These are phyloP conservation scores for Hyles vespertilio DNA, from an alignment of 1,140 invertebrate species.

Conservation along the genomic window DNA sequence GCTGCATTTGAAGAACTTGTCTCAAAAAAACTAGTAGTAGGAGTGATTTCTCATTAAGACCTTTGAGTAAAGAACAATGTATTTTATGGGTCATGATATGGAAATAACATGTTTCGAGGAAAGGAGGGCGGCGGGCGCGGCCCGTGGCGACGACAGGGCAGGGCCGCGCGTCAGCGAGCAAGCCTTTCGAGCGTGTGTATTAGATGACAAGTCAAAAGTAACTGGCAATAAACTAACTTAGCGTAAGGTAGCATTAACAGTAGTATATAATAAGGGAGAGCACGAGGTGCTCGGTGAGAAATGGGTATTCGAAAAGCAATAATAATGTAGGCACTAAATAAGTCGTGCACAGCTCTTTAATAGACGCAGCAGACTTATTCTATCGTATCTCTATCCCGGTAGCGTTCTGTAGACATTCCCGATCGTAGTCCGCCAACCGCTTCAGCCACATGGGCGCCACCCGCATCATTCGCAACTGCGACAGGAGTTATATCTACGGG, in stretches of 20 bases:
- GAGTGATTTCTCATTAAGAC: neutral
- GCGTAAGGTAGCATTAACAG: slow-evolving; percentile 51
- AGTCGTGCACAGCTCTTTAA: slow-evolving; percentile 66
- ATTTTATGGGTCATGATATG: no score
- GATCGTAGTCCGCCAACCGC: neutral
- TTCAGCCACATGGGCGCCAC: no score
- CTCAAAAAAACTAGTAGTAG: neutral
- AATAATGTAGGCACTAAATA: slow-evolving; percentile 66
- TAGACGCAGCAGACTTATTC: slow-evolving; percentile 55
- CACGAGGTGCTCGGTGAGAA: slow-evolving; percentile 67
- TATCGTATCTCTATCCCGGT: slow-evolving; percentile 27
- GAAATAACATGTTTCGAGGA: neutral
- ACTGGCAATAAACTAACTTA: slow-evolving; percentile 69
- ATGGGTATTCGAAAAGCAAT: slow-evolving; percentile 75
- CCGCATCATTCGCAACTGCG: no score
- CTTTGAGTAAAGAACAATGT: neutral
- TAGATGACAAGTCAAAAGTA: slow-evolving; percentile 55
- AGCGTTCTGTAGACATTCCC: slow-evolving; percentile 38
- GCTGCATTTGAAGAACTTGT: neutral
- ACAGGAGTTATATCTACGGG: no score
- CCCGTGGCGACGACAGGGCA: slow-evolving; percentile 36
- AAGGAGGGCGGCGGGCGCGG: slow-evolving; percentile 38
- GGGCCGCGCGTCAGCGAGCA: slow-evolving; percentile 52
- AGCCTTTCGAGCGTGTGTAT: slow-evolving; percentile 63
- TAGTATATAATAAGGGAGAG: slow-evolving; percentile 52